A percentile compares a stretch with the other conserved stretches of the same genome.
Evolutionary conservation across 53 echinoderm and acorn worm genomes (phyloP).

Genomic region (Luidia sarsii): DNA sequence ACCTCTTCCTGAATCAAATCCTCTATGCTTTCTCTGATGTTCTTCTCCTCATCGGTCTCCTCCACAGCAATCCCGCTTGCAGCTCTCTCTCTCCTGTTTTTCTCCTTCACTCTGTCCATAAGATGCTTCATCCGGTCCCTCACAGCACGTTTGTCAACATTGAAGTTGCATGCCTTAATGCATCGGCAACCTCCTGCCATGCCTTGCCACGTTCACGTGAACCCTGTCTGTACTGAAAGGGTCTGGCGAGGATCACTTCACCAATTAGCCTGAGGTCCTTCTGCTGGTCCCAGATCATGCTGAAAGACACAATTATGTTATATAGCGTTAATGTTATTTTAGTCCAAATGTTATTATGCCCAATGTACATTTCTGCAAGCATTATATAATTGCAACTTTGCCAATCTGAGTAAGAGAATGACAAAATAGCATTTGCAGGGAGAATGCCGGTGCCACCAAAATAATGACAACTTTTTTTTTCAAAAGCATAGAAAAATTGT

Average conservation of each 20-base stretch:
- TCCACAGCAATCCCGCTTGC: slow-evolving; percentile 51
- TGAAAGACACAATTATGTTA: slow-evolving; percentile 13
- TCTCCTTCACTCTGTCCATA: slow-evolving; percentile 46
- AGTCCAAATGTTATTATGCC: too few relatives aligned
- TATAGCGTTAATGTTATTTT: too few relatives aligned
- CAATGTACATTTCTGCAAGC: too few relatives aligned
- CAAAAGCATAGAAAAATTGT: too few relatives aligned
- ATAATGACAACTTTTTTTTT: too few relatives aligned
- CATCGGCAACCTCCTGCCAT: slow-evolving; percentile 44
- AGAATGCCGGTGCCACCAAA: too few relatives aligned
- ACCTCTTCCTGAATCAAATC: slow-evolving; percentile 33
- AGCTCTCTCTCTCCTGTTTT: slow-evolving; percentile 42
- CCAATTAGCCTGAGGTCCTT: slow-evolving; percentile 44
- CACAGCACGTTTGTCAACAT: slow-evolving; percentile 45
- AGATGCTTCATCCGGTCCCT: slow-evolving; percentile 34
- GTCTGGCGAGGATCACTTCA: slow-evolving; percentile 43
- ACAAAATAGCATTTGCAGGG: too few relatives aligned
- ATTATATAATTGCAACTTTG: too few relatives aligned
- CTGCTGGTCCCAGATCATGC: slow-evolving; percentile 41
- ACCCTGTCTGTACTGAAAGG: slow-evolving; percentile 38
- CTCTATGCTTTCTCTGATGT: slow-evolving; percentile 29
- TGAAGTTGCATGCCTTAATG: slow-evolving; percentile 17
- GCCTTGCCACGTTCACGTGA: slow-evolving; percentile 41
- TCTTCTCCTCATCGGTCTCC: slow-evolving; percentile 45
- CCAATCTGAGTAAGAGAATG: too few relatives aligned